Base-by-base conservation (phyloP, 2,113 vertebrate species). In the Dipodomys stephensi region DNA sequence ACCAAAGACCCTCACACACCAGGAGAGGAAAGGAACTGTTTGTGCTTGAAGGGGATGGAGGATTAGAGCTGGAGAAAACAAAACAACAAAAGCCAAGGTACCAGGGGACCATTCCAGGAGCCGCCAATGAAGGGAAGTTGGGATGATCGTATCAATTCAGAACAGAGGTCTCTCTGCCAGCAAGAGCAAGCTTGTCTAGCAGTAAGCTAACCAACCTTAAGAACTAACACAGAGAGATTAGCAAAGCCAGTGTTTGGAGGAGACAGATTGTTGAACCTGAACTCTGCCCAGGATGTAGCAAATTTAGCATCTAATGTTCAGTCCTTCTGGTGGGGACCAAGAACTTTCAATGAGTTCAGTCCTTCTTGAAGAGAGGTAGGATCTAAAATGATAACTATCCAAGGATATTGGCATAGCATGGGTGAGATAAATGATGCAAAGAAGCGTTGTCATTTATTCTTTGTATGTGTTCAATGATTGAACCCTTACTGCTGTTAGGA, bases 361-460 rank as follows among this genome's bases (percentile, higher is more conserved):
- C 53, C 60, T 87, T 89, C 91, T 16, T 67, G 46, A 96, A 93
- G 74, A 35, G 77, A 96, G 57, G 23, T 57, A 1, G 39, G n/a
- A 13, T 69, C 72, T 46, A 78, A 77, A 67, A 8, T 80, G 71
- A 81, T 83, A 92, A 79, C 35, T 82, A 88, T 35, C 28, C 11
- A 30, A 91, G 62, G 90, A 44, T 4, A 11, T 65, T 72, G 85
- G 6, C 39, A 30, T 81, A n/a, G 53, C 16, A 86, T 67, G 18
- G 19, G 30, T 32, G 32, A 90, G 19, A 83, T 49, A 90, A 77
- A 53, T 77, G 87, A 76, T 22, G 6, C 3, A 20, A 27, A 23
- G 46, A n/a, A 79, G 12, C 53, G 5, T 39, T 68, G 27, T 25
- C 46, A 7, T 82, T 86, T 92, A 74, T 27, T 30, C 18, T 90